Base-by-base conservation (phyloP, 2,113 vertebrate genomes). In the Urocitellus parryii region DNA sequence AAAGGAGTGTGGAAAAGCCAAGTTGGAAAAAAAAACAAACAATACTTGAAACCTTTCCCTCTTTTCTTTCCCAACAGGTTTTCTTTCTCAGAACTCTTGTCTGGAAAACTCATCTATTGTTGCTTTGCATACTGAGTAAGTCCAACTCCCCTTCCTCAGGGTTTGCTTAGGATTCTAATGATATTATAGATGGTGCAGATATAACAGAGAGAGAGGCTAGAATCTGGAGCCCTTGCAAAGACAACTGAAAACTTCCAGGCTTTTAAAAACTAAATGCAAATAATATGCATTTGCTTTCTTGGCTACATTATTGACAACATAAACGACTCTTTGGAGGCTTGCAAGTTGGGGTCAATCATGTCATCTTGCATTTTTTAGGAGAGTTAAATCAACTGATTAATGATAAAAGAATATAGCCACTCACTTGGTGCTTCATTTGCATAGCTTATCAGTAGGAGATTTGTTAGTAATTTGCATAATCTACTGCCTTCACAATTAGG, bases 21-120 rank as follows among this genome's bases (percentile, higher is more conserved):
- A 93, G 87, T 90, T 76, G 53, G 65, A 86, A 97, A 95, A 97
- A 87, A 95, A 97, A 97, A 92, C 88, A 97, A 98, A 97, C 67
- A 95, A 39, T 37, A 24, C 80, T 93, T 90, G 95, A 92, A 97
- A 82, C 92, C 73, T n/a, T 96, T 87, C 51, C 65, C 12, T 94
- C 53, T 83, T 92, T 88, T 85, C 79, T 91, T 81, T 95, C 90
- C 77, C 53, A 81, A 61, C 72, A 91, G 61, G n/a, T 86, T 95
- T 96, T 91, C 70, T 74, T 83, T 76, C 79, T 93, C 61, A 61
- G 58, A 94, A 80, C 65, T 70, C 34, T 20, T 34, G 39, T 74
- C 97, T 96, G 92, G 92, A 96, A 97, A 97, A 80, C 65, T 88
- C 94, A 97, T 97, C 42, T 91, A 45, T 32, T 68, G 22, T 13